phyloP scores from a whole-genome alignment of 2,113 vertebrate species.

The Ciconia maguari region DNA sequence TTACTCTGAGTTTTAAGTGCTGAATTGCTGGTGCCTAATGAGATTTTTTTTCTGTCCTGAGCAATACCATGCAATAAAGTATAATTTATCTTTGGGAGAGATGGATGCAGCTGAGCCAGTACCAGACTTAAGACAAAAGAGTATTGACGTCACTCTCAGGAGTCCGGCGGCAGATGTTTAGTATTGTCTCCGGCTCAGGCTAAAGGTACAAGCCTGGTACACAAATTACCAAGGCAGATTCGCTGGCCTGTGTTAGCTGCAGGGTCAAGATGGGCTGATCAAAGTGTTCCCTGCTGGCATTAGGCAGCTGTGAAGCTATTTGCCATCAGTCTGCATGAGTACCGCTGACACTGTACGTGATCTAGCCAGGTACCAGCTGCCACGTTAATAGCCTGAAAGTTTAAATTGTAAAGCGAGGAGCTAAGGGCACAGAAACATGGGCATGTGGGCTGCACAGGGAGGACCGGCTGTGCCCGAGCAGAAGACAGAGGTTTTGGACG shows the following conservation, averaged over 20 bases:
- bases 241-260: rapidly evolving
- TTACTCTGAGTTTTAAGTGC: background rate
- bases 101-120: background rate
- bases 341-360: rapidly evolving
- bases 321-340: rapidly evolving
- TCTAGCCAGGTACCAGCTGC: background rate
- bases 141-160: background rate
- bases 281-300: background rate
- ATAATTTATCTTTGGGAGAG: background rate
- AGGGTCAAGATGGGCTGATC: background rate
- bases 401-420: background rate
- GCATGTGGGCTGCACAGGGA: rapidly evolving
- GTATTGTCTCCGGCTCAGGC: background rate
- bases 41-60: background rate
- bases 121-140: background rate
- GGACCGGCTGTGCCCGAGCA: background rate
- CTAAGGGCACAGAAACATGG: background rate
- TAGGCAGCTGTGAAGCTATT: background rate
- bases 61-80: background rate
- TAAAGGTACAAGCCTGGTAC: background rate
- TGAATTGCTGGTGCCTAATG: background rate
- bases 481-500: background rate
- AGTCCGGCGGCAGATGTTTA: background rate
- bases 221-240: background rate
- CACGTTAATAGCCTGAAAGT: background rate